Evolutionary conservation across 2,888 invertebrate species (phyloP).

Genomic region (Seira musarum): DNA sequence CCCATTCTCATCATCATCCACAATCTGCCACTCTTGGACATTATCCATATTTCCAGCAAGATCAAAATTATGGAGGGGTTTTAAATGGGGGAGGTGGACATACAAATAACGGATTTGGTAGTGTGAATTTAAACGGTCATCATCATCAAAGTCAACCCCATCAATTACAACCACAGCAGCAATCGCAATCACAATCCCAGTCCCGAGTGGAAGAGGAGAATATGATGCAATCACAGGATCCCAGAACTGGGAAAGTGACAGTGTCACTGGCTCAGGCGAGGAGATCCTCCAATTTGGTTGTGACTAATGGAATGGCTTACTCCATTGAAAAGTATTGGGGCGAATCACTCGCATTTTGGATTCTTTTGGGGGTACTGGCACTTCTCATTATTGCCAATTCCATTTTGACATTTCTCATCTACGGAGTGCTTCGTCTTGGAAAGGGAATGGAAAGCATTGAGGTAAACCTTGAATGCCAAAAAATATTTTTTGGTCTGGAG

Average conservation of each 20-base stretch:
- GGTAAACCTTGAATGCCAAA: slow-evolving; percentile 77
- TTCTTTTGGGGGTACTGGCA: slow-evolving; percentile 80
- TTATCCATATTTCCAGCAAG: too few species aligned
- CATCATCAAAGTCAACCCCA: slow-evolving; percentile 9
- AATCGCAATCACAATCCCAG: slow-evolving; percentile 29
- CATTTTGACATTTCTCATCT: slow-evolving; percentile 84
- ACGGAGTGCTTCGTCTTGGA: slow-evolving; percentile 85
- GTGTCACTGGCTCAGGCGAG: slow-evolving; percentile 44
- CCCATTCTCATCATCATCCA: too few species aligned
- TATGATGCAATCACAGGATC: slow-evolving; percentile 48
- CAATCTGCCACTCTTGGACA: too few species aligned
- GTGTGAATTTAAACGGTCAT: background rate
- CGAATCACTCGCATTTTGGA: slow-evolving; percentile 83
- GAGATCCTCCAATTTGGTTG: slow-evolving; percentile 61
- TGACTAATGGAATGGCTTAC: slow-evolving; percentile 62
- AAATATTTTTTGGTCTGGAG: slow-evolving; percentile 73
- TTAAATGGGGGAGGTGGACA: too few species aligned
- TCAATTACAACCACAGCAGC: slow-evolving; percentile 15
- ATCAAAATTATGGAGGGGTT: too few species aligned
- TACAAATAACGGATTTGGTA: slow-evolving; percentile 1
- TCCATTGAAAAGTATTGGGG: slow-evolving; percentile 63
- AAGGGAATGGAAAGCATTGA: slow-evolving; percentile 88
- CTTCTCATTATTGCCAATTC: slow-evolving; percentile 84
- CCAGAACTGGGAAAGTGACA: slow-evolving; percentile 32
- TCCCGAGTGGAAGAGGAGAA: too few species aligned